Percentiles rank a stretch among this genome's conserved stretches.
These are phyloP conservation scores for Acrossocheilus wenchowensis DNA, from an alignment of 2,797 vertebrate species.

Conservation along the genomic window DNA sequence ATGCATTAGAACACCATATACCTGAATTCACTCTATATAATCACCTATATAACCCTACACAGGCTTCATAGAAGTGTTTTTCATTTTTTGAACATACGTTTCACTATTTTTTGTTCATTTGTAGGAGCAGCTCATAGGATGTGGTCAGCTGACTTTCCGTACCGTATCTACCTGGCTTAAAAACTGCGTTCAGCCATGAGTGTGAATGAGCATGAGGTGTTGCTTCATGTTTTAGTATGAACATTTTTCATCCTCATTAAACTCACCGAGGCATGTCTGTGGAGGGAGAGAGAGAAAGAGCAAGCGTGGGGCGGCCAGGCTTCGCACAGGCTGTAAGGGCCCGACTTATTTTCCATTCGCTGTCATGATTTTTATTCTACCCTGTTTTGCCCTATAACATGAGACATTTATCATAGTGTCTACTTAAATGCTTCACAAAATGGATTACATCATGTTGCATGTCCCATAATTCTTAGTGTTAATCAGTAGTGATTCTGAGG, in stretches of 20 bases:
- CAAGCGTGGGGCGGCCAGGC: constrained; percentile 32
- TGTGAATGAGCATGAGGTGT: constrained; percentile 30
- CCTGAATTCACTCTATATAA: neutral
- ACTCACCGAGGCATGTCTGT: constrained; percentile 67
- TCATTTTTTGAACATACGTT: neutral
- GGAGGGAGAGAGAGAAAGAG: constrained; percentile 58
- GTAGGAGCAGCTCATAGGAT: constrained; percentile 2
- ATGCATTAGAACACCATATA: neutral
- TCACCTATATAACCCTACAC: neutral
- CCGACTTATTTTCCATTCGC: constrained; percentile 14
- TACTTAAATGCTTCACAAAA: constrained; percentile 11
- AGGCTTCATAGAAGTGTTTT: constrained; percentile 13
- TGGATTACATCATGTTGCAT: neutral
- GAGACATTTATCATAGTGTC: constrained; percentile 29
- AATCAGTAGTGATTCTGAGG: constrained; percentile 1
- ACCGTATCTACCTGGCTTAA: constrained; percentile 7
- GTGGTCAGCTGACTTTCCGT: constrained; percentile 39
- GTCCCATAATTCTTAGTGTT: constrained; percentile 14
- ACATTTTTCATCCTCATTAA: constrained; percentile 75
- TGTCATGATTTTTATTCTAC: constrained; percentile 19
- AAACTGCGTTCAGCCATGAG: constrained; percentile 20
- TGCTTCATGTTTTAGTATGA: constrained; percentile 66
- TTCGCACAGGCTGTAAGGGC: neutral
- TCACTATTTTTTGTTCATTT: neutral
- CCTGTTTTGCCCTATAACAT: constrained; percentile 19